Conservation (phyloP, 2,113 vertebrate genomes). For the Hippocampus barbouri region DNA sequence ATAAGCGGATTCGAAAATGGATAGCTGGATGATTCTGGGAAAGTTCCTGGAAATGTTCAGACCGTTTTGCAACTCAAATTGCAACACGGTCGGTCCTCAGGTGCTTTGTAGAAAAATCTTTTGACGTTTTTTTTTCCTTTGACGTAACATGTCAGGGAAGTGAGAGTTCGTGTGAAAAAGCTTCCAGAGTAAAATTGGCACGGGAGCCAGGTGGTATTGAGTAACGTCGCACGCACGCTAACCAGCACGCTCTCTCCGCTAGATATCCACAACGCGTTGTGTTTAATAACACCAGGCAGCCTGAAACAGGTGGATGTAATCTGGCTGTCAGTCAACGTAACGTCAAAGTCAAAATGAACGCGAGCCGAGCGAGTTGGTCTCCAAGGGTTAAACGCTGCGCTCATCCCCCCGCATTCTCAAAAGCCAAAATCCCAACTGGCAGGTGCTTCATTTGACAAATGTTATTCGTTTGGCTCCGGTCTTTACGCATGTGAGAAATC, state of each 20-base stretch:
- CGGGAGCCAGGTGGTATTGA: not conserved
- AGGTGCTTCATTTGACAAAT: constrained; percentile 8
- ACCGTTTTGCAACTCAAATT: not conserved
- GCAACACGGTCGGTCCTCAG: not conserved
- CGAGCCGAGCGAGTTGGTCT: not conserved
- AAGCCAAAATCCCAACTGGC: constrained; percentile 12
- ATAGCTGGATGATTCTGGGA: not conserved
- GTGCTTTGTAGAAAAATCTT: not conserved
- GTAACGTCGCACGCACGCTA: not conserved
- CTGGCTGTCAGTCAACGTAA: constrained; percentile 1
- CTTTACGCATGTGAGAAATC: constrained; percentile 13
- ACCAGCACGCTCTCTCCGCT: not conserved
- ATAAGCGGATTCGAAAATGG: too few species aligned
- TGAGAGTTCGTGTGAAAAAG: constrained; percentile 1
- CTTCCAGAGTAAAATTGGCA: constrained; percentile 1
- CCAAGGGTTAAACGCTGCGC: not conserved
- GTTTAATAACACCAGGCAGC: not conserved
- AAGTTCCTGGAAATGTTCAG: not conserved
- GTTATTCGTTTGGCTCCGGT: constrained; percentile 13
- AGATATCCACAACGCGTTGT: not conserved
- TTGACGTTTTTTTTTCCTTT: not conserved
- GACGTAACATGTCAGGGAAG: not conserved
- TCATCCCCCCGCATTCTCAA: not conserved
- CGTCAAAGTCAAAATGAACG: not conserved
- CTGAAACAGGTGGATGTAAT: constrained; percentile 3